Evolutionary conservation across 2,888 invertebrate species (phyloP).

Genomic region (Peribatodes rhomboidaria): DNA sequence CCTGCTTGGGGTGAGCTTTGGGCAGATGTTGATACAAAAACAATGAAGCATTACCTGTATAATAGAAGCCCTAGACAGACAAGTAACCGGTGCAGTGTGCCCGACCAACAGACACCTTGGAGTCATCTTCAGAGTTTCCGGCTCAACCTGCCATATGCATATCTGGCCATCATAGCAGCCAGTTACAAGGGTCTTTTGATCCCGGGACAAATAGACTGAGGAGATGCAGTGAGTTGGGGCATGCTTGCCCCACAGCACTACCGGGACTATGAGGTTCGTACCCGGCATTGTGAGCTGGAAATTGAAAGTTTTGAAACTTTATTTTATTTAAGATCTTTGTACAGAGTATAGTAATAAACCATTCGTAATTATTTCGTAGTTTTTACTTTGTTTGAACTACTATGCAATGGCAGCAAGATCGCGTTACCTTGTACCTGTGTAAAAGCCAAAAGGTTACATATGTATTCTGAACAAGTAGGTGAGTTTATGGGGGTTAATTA

Average conservation of each 20-base stretch:
- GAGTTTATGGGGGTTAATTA: too few species aligned
- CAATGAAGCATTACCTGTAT: constrained; percentile 70
- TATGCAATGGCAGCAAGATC: too few species aligned
- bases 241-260: constrained; percentile 98
- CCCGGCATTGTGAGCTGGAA: constrained; percentile 88
- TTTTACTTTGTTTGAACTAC: too few species aligned
- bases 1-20: too few species aligned
- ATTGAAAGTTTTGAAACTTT: neutral
- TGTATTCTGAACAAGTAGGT: too few species aligned
- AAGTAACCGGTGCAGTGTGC: constrained; percentile 97
- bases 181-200: constrained; percentile 97
- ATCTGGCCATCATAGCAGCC: constrained; percentile 99
- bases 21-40: too few species aligned
- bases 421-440: too few species aligned
- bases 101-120: constrained; percentile 97
- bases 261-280: constrained; percentile 97
- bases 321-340: too few species aligned
- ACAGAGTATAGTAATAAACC: too few species aligned
- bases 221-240: constrained; percentile 99
- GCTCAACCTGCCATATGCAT: constrained; percentile 95
- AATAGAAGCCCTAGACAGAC: constrained; percentile 94
- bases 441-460: too few species aligned
- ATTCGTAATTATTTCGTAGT: too few species aligned
- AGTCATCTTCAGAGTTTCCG: constrained; percentile 94
- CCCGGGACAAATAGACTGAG: constrained; percentile 95